Conservation (phyloP, 2,888 invertebrate genomes). For the Himalopsyche tibetana region DNA sequence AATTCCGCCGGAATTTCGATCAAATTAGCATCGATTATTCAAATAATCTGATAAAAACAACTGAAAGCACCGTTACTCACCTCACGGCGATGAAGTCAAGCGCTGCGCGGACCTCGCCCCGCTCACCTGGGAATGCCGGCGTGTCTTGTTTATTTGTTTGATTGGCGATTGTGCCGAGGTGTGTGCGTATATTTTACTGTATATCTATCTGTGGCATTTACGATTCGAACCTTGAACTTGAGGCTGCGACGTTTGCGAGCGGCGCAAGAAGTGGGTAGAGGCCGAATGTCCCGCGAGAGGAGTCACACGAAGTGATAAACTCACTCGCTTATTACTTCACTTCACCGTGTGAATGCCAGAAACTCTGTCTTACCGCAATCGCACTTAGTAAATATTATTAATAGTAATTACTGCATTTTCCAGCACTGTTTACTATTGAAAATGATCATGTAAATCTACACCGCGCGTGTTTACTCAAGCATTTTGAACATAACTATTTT, state of each 20-base stretch:
- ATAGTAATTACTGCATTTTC: too few species aligned
- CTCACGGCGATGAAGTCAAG: constrained; percentile 4
- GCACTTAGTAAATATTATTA: not conserved
- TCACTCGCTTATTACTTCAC: not conserved
- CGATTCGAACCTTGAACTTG: constrained; percentile 42
- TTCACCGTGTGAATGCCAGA: constrained; percentile 6
- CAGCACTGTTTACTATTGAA: not conserved
- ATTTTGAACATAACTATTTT: not conserved
- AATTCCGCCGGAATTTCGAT: constrained; percentile 14
- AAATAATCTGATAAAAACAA: constrained; percentile 36
- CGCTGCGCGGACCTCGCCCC: constrained; percentile 17
- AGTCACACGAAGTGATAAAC: constrained; percentile 17
- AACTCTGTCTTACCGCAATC: not conserved
- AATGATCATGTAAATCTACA: not conserved
- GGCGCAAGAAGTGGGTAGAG: constrained; percentile 32
- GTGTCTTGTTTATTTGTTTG: constrained; percentile 22
- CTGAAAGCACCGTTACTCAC: constrained; percentile 10
- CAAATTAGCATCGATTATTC: constrained; percentile 25
- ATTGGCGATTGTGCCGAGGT: constrained; percentile 27
- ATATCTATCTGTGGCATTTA: constrained; percentile 22
- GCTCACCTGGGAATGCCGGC: constrained; percentile 36
- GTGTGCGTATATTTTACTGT: constrained; percentile 36
- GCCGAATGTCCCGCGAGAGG: constrained; percentile 38
- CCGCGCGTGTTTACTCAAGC: not conserved
- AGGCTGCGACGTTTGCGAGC: constrained; percentile 23